Base-by-base conservation (phyloP, 1,140 invertebrate genomes). In the Drosophila virilis region DNA sequence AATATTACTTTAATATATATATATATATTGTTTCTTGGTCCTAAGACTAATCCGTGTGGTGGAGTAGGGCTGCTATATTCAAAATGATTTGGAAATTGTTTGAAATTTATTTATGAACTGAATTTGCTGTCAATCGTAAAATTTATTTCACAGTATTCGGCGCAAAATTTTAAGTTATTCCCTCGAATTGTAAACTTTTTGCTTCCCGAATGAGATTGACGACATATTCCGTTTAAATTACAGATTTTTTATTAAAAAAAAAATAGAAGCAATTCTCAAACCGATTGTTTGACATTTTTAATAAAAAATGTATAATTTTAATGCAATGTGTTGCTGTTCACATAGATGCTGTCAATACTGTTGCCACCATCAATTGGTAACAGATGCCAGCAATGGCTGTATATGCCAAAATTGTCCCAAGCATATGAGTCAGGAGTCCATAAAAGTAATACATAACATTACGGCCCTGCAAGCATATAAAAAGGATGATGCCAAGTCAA, bases 231-330 rank as follows among this genome's bases (percentile, higher is more conserved):
- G 28, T 83, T 83, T 7, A 74, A 82, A 76, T 86, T 88, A 70
- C 83, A 86, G 43, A 73, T 86, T 88, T 72, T 72, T 38, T 15
- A 67, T 88, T 70, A 59, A 88, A 74, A 68, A 59, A 88, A 74
- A 68, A 46, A 42, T 6, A 42, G 37, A 2, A 38, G n/a, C 45
- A 66, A 38, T 59, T 57, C 22, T 10, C 37, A 2, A 43, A 46
- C 6, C 9, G 17, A 37, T 38, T 48, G 17, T 38, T 15, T 10
- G 37, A 43, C 9, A 33, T 28, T 69, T 86, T 79, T 71, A 71
- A 71, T 74, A 12, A 60, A 50, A 60, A 88, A 82, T 88, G 61
- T 86, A 77, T 88, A 88, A 88, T 83, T 86, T 77, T 3, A 78
- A 82, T 79, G 65, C 54, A 69, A 58, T 70, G 62, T 59, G 17